Base-by-base conservation (phyloP, 2,113 vertebrate genomes). In the Nettapus auritus region DNA sequence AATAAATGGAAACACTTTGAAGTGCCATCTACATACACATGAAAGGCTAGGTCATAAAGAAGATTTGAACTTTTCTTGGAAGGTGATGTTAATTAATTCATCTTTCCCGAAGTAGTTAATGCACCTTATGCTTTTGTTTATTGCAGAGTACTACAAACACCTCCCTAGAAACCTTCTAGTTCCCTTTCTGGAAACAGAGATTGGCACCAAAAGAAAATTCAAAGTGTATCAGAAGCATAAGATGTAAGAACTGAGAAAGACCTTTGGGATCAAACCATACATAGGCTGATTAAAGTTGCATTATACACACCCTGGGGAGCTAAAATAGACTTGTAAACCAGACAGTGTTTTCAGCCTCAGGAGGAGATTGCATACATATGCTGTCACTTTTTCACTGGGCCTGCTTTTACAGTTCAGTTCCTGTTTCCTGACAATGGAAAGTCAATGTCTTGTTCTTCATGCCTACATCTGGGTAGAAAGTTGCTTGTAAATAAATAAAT, bases 71-170 rank as follows among this genome's bases (percentile, higher is more conserved):
- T 66, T 90, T 86, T 78, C 78, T 88, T 1, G 31, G 68, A 93
- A 96, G 67, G 94, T 94, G 38, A 69, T 71, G 55, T 77, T 91
- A 82, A 85, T 33, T 64, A 88, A 91, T 81, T 94, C 53, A 90
- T 96, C 88, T 97, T 91, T 94, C 86, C 82, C 97, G 83, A 97
- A 94, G 93, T 94, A 97, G 84, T 88, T 95, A 91, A 90, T 94
- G 85, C 36, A 90, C 82, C 94, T 96, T 88, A 70, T 94, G 86
- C 75, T 97, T 98, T 90, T 95, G 84, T 97, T 96, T 96, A 86
- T 93, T 96, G 75, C 36, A 94, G 14, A 26, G 55, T 55, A 40
- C 83, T 94, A 92, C 79, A 93, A 88, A 63, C 50, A 75, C 50
- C 69, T 91, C 85, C 84, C 63, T 69, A 92, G 82, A 13, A 95